A percentile compares a stretch with the other conserved stretches of the same genome.
These are phyloP conservation scores for Volucella inflata DNA, from an alignment of 2,888 invertebrate species.

Conservation along the genomic window DNA sequence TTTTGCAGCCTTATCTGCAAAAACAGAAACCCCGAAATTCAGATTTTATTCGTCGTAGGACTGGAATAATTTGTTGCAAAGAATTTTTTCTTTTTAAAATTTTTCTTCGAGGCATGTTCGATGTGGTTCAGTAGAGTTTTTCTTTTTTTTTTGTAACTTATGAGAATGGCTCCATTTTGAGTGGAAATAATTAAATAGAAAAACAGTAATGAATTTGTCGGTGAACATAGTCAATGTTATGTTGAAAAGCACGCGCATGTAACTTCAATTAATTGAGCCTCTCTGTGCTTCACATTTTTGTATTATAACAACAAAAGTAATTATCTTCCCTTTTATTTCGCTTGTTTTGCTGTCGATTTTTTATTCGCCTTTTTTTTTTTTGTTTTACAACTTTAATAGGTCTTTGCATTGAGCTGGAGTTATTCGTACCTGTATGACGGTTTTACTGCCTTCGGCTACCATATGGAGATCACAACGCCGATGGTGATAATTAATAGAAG, in stretches of 20 bases:
- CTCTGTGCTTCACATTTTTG: conserved; percentile 56
- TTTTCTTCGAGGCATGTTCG: conserved; percentile 4
- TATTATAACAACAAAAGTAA: conserved; percentile 54
- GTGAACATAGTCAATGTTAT: neutral
- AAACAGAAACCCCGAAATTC: conserved; percentile 14
- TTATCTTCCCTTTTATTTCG: conserved; percentile 50
- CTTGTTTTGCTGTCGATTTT: neutral
- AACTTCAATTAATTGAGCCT: conserved; percentile 50
- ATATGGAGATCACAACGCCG: conserved; percentile 70
- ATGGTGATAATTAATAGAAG: conserved; percentile 73
- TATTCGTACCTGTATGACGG: conserved; percentile 10
- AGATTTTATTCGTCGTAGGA: neutral
- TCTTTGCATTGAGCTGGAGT: conserved; percentile 24
- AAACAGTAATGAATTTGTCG: neutral
- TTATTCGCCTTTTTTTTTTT: conserved; percentile 8
- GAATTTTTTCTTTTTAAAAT: conserved; percentile 11
- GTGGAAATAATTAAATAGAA: neutral
- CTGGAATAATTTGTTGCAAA: conserved; percentile 25
- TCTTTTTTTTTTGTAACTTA: neutral
- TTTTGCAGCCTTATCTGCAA: conserved; percentile 54
- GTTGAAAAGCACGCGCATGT: conserved; percentile 3
- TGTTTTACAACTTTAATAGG: conserved; percentile 34
- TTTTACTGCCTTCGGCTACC: conserved; percentile 48
- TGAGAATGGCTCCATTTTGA: conserved; percentile 50
- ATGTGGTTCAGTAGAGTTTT: conserved; percentile 29